Conservation (phyloP, 2,888 invertebrate species). For the Nephrotoma flavescens region DNA sequence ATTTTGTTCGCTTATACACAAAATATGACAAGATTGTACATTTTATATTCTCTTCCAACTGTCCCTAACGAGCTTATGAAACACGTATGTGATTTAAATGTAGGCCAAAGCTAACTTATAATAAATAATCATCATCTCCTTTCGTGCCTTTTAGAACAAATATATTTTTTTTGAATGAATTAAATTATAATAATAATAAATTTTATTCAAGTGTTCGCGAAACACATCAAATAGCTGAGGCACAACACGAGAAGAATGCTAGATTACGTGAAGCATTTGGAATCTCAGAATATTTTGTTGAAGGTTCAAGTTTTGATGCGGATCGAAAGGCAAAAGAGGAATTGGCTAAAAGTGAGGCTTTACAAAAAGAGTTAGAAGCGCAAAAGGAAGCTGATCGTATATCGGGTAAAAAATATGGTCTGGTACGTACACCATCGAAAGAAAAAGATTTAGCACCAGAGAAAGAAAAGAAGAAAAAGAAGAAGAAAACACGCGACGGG, state of each 20-base stretch:
- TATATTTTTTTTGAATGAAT: no score
- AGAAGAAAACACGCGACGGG: slow-evolving; percentile 60
- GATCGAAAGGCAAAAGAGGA: slow-evolving; percentile 44
- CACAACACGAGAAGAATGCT: slow-evolving; percentile 91
- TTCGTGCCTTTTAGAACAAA: no score
- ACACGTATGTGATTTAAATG: no score
- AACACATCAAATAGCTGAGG: slow-evolving; percentile 91
- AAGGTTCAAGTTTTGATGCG: slow-evolving; percentile 83
- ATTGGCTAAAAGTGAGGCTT: slow-evolving; percentile 32
- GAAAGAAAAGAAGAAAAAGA: slow-evolving; percentile 52
- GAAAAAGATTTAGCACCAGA: slow-evolving; percentile 30
- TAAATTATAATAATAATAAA: neutral
- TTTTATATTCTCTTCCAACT: no score
- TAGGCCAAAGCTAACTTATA: no score
- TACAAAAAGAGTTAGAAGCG: slow-evolving; percentile 32
- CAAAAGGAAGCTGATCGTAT: slow-evolving; percentile 31
- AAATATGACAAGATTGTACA: no score
- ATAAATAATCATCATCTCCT: no score
- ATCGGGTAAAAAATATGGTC: slow-evolving; percentile 44
- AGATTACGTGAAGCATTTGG: slow-evolving; percentile 87
- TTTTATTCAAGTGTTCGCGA: slow-evolving; percentile 62
- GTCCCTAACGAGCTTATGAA: no score
- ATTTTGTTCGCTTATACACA: no score
- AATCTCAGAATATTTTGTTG: slow-evolving; percentile 83
- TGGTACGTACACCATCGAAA: slow-evolving; percentile 62